phyloP scores from a whole-genome alignment of 2,888 invertebrate genomes.

The Tortricodes alternella region DNA sequence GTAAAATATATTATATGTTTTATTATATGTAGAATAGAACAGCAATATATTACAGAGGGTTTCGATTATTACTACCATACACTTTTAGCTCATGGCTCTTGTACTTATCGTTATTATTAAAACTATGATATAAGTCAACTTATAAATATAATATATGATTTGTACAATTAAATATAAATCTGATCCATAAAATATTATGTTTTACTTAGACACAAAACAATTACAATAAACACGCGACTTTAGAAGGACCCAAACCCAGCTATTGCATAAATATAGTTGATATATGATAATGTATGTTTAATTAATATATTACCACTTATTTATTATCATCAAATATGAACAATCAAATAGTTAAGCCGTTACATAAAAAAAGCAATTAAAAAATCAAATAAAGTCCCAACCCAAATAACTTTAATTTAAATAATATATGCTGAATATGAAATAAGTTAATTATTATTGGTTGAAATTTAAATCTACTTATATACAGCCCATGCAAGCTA shows the following conservation, averaged over 20 bases:
- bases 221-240: slow-evolving; percentile 31
- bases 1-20: slow-evolving; percentile 31
- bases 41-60: slow-evolving; percentile 57
- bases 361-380: background rate
- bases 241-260: slow-evolving; percentile 72
- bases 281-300: slow-evolving; percentile 32
- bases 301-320: slow-evolving; percentile 33
- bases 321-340: slow-evolving; percentile 55
- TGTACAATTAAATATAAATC: slow-evolving; percentile 10
- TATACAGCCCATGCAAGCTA: slow-evolving; percentile 20
- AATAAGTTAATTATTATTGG: slow-evolving; percentile 4
- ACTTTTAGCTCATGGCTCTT: slow-evolving; percentile 59
- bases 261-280: slow-evolving; percentile 47
- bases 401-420: background rate
- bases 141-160: slow-evolving; percentile 29
- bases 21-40: slow-evolving; percentile 40
- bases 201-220: slow-evolving; percentile 27
- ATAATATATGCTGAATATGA: background rate
- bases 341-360: slow-evolving; percentile 39
- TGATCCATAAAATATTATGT: background rate
- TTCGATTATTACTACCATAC: slow-evolving; percentile 73
- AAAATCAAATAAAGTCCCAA: background rate
- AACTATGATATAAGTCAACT: slow-evolving; percentile 17
- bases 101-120: slow-evolving; percentile 39
- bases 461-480: background rate